Conservation (phyloP, 1,140 invertebrate species). For the Drosophila lacteicornis region DNA sequence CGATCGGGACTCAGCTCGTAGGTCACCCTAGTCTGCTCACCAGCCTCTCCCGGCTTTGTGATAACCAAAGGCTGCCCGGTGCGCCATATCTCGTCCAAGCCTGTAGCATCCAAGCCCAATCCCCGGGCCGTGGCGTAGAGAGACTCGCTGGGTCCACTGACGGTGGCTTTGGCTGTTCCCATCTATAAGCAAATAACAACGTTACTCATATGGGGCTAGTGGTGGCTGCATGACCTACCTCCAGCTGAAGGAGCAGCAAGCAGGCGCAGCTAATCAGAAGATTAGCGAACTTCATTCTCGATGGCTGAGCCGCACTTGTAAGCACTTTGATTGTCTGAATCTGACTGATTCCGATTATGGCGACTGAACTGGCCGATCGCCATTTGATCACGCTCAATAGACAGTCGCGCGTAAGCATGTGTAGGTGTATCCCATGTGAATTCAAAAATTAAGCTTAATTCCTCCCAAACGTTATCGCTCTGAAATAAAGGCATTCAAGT, state of each 20-base stretch:
- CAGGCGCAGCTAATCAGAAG: constrained; percentile 11
- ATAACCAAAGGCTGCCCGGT: constrained; percentile 49
- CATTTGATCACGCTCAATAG: neutral
- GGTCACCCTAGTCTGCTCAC: constrained; percentile 30
- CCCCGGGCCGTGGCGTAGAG: constrained; percentile 36
- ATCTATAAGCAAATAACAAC: constrained; percentile 10
- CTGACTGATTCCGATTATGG: constrained; percentile 5
- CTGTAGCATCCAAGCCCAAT: constrained; percentile 36
- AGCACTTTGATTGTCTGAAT: constrained; percentile 8
- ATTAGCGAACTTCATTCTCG: constrained; percentile 12
- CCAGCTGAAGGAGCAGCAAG: constrained; percentile 41
- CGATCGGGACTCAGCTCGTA: constrained; percentile 45
- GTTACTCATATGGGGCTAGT: neutral
- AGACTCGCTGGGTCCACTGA: constrained; percentile 13
- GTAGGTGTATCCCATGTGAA: neutral
- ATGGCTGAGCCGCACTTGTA: constrained; percentile 12
- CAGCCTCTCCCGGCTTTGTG: constrained; percentile 23
- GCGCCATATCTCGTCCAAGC: constrained; percentile 49
- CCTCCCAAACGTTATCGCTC: constrained; percentile 9
- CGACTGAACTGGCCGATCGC: neutral
- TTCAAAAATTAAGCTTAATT: neutral
- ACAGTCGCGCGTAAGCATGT: neutral
- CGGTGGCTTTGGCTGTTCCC: neutral
- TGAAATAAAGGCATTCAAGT: neutral
- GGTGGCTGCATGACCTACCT: constrained; percentile 52